Base-by-base conservation (phyloP, 1,140 invertebrate species). In the Drosophila kepulauana region DNA sequence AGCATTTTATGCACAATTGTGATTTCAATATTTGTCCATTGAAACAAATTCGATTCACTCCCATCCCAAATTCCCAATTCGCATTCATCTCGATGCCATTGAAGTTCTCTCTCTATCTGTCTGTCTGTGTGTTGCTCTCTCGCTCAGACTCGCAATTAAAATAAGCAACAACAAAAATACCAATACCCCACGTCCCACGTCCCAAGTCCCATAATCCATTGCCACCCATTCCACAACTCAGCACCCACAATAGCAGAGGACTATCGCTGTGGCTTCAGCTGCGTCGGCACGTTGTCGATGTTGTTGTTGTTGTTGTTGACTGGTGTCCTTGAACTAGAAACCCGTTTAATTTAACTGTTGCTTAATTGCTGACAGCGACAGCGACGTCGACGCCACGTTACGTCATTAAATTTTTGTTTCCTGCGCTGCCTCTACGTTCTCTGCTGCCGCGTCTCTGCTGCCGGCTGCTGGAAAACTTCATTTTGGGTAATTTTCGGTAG, bases 311-410 rank as follows among this genome's bases (percentile, higher is more conserved):
- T 73, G 59, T 52, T 71, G 64, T 43, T 74, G 46, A 64, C 74
- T 87, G 69, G 80, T 86, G 86, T 90, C 90, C 90, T 91, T 91
- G 90, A 91, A 91, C 90, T 91, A 87, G 89, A 91, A 91, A 91
- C 90, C 90, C 88, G 90, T 88, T 91, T 91, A 91, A 91, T 91
- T 91, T 90, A 91, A 91, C 90, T 91, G 90, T 91, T 91, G 90
- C 90, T 91, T 91, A 91, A 91, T 91, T 91, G 90, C 78, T 89
- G 85, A 63, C 86, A 85, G 77, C 74, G 75, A 56, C 63, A 52
- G 79, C 84, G 81, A 75, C 73, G 84, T 15, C 66, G 52, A 65
- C 65, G 82, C 35, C 73, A 81, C 68, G 62, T 88, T 88, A 85
- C 81, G 85, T 89, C 85, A 90, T 79, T 89, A 79, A 85, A 75